Base-by-base conservation (phyloP, 2,113 vertebrate species). In the Cephalopholis sonnerati region DNA sequence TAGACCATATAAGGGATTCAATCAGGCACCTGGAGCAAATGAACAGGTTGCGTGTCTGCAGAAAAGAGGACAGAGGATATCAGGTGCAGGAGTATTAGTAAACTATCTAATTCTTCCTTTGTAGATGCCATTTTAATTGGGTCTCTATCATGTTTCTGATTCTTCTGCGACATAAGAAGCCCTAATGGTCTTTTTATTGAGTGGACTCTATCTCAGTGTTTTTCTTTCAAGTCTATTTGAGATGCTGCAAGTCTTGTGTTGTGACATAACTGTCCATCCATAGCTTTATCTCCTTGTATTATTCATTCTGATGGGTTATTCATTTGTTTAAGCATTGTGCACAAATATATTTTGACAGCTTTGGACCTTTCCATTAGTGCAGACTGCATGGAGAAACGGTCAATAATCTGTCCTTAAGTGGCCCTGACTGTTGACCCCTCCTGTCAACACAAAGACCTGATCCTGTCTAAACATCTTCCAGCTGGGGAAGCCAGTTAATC, bases 331-430 rank as follows among this genome's bases (percentile, higher is more conserved):
- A 68, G 70, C 76, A 24, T 53, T 51, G 36, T 67, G 71, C 77
- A 84, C 67, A 84, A 80, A 89, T 82, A 24, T 46, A 25, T 78
- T 82, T 79, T 83, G 85, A 90, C 86, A 81, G 83, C 66, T 74
- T 68, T 61, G 57, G 68, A 67, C 46, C 22, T 2, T 65, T 89
- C 66, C 50, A 51, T 88, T 87, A 71, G 55, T 20, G 5, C 81
- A 39, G 61, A 61, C 44, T 78, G 67, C 71, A 17, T 44, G 41
- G 62, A 87, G 70, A 70, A 81, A 54, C 7, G 3, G 77, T 89
- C 85, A 84, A 72, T 87, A 72, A 83, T 87, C 77, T 78, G 0
- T 82, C 67, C 75, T 88, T 58, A 81, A 86, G 73, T 78, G 79
- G 68, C 59, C 72, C 75, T 87, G 79, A 87, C 70, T 74, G 74